Percentiles rank a stretch among this genome's conserved stretches.
These are phyloP conservation scores for Lithophane leautieri DNA, from an alignment of 2,888 invertebrate genomes.

Conservation along the genomic window DNA sequence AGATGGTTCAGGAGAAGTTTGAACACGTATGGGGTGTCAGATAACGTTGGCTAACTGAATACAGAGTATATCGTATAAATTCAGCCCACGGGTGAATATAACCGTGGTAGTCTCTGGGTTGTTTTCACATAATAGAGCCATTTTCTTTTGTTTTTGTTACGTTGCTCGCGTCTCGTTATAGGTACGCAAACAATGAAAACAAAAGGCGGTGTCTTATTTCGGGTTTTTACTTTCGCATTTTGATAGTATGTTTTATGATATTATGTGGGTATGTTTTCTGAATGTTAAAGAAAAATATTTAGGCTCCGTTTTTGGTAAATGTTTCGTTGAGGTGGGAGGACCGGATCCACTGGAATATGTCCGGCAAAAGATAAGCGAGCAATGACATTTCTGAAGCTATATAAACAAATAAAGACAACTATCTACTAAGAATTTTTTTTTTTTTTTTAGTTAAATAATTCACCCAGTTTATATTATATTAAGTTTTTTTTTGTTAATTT, in stretches of 20 bases:
- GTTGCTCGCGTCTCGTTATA: slow-evolving; percentile 85
- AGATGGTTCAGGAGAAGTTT: slow-evolving; percentile 44
- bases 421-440: background rate
- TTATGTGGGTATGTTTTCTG: slow-evolving; percentile 70
- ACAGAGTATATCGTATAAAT: slow-evolving; percentile 89
- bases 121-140: slow-evolving; percentile 91
- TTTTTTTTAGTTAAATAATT: too few relatives aligned
- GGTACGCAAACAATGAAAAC: slow-evolving; percentile 89
- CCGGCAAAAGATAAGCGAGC: slow-evolving; percentile 1
- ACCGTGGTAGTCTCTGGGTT: slow-evolving; percentile 88
- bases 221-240: slow-evolving; percentile 80
- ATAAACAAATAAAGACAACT: background rate
- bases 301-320: slow-evolving; percentile 56
- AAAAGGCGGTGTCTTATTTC: slow-evolving; percentile 88
- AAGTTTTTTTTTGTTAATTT: background rate
- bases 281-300: slow-evolving; percentile 70
- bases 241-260: slow-evolving; percentile 76
- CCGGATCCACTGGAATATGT: slow-evolving; percentile 19
- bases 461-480: background rate
- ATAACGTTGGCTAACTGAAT: slow-evolving; percentile 77
- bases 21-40: slow-evolving; percentile 72
- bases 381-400: background rate
- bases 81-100: slow-evolving; percentile 89
- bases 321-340: slow-evolving; percentile 44
- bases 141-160: slow-evolving; percentile 90